phyloP scores from a whole-genome alignment of 2,797 vertebrate genomes.

The Dryobates pubescens region DNA sequence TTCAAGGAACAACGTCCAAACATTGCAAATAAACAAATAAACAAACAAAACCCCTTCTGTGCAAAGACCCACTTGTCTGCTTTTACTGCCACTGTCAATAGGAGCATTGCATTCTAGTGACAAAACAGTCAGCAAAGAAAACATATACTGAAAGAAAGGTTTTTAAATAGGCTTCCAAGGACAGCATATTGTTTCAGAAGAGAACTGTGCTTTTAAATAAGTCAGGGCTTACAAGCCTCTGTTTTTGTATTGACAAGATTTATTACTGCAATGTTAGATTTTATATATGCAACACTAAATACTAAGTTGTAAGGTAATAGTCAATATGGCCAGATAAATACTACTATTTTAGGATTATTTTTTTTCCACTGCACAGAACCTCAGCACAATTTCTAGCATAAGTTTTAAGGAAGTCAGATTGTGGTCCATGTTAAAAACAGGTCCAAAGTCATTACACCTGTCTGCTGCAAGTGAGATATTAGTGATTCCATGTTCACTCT shows the following conservation, averaged over 20 bases:
- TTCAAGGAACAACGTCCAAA: background rate
- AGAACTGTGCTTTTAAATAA: conserved; percentile 40
- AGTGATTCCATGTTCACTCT: background rate
- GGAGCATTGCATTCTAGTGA: background rate
- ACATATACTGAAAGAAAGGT: conserved; percentile 21
- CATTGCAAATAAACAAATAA: background rate
- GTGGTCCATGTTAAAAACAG: background rate
- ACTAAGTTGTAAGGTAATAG: background rate
- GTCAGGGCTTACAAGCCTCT: background rate
- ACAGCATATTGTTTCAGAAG: conserved; percentile 55
- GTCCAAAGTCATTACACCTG: background rate
- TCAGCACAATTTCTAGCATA: background rate
- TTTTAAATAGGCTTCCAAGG: conserved; percentile 62
- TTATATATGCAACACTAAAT: background rate
- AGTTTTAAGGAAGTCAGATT: background rate
- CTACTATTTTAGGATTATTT: background rate
- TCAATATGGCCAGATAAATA: background rate
- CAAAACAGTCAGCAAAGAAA: conserved; percentile 10
- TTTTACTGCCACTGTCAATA: background rate
- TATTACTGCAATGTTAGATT: conserved; percentile 3
- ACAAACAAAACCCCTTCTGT: background rate
- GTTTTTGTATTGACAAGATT: conserved; percentile 39
- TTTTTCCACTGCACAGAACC: background rate
- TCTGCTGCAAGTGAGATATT: background rate
- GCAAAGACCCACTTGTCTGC: background rate